phyloP scores from a whole-genome alignment of 1,140 invertebrate genomes.

The Saccostrea cuccullata region DNA sequence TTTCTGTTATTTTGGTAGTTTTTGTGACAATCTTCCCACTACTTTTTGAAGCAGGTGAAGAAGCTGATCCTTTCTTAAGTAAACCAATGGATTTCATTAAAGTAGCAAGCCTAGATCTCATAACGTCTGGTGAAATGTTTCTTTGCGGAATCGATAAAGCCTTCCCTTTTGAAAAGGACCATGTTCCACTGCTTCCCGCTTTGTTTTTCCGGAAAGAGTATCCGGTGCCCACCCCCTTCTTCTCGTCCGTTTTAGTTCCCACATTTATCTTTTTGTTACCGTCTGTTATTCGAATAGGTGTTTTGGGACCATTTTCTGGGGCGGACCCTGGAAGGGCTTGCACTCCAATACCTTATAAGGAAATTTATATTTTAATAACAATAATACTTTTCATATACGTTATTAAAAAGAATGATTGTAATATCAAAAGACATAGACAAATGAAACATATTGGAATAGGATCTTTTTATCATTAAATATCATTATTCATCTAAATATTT shows the following conservation, averaged over 20 bases:
- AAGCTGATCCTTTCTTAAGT: not conserved
- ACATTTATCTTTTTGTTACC: conserved; percentile 17
- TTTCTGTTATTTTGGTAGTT: not conserved
- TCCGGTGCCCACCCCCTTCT: not conserved
- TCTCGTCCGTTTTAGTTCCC: not conserved
- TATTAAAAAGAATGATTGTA: too few relatives aligned
- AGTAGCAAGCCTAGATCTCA: not conserved
- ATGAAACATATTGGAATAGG: too few relatives aligned
- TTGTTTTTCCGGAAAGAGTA: not conserved
- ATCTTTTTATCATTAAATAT: too few relatives aligned
- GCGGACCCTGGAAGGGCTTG: conserved; percentile 2
- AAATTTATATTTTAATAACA: not conserved
- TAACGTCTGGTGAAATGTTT: not conserved
- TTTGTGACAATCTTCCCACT: not conserved
- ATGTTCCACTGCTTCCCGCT: not conserved
- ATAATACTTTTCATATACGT: too few relatives aligned
- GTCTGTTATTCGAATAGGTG: not conserved
- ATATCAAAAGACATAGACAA: too few relatives aligned
- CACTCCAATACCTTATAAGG: not conserved
- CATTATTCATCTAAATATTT: too few relatives aligned
- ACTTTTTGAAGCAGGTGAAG: not conserved
- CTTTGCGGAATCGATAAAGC: not conserved
- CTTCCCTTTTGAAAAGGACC: not conserved
- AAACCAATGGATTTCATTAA: conserved; percentile 19
- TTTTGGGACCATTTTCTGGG: conserved; percentile 1